Evolutionary conservation across 1,140 invertebrate species (phyloP).

Genomic region (Ectropis grisescens): DNA sequence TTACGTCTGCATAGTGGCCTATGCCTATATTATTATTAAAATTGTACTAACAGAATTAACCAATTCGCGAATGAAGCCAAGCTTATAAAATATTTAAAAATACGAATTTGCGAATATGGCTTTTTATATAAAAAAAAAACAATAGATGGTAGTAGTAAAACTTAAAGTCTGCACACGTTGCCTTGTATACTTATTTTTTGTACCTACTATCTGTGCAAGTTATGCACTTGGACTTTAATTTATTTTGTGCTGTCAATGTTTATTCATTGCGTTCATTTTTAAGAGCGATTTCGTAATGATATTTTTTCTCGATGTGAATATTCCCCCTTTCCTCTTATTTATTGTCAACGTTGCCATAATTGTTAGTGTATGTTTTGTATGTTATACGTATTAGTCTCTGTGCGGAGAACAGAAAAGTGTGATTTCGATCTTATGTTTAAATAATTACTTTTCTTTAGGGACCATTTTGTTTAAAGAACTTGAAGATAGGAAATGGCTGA

Average conservation of each 20-base stretch:
- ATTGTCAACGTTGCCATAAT: conserved; percentile 69
- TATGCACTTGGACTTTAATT: conserved; percentile 33
- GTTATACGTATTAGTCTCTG: conserved; percentile 62
- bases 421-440: conserved; percentile 43
- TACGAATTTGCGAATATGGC: conserved; percentile 50
- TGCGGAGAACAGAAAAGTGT: conserved; percentile 41
- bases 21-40: conserved; percentile 39
- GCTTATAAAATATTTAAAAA: conserved; percentile 43
- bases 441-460: conserved; percentile 59
- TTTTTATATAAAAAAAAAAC: conserved; percentile 49
- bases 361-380: conserved; percentile 60
- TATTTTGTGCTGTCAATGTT: conserved; percentile 54
- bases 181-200: conserved; percentile 62
- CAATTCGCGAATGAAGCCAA: conserved; percentile 57
- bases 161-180: conserved; percentile 68
- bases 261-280: conserved; percentile 19
- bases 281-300: conserved; percentile 24
- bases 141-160: conserved; percentile 55
- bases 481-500: conserved; percentile 33
- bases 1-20: conserved; percentile 20
- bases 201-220: conserved; percentile 40
- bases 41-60: conserved; percentile 62
- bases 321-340: conserved; percentile 50
- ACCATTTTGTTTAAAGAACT: conserved; percentile 59
- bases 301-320: conserved; percentile 51